Evolutionary conservation across 2,797 vertebrate genomes (phyloP).

Genomic region (Champsocephalus esox): DNA sequence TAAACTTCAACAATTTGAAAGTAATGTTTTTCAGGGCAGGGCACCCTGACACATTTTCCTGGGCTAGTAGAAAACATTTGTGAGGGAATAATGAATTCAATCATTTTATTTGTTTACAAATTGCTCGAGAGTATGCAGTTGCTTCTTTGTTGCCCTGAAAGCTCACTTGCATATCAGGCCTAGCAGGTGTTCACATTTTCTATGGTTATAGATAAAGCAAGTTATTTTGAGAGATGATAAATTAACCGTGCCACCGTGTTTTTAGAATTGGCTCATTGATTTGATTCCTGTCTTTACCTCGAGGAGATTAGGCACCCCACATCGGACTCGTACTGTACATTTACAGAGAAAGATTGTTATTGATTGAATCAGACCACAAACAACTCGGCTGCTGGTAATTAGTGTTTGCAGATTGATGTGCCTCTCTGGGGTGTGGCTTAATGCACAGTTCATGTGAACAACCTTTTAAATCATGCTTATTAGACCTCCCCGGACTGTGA

Average conservation of each 20-base stretch:
- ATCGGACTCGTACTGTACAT: no score
- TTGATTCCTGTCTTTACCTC: no score
- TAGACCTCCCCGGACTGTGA: background rate
- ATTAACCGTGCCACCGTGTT: background rate
- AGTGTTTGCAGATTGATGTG: conserved; percentile 7
- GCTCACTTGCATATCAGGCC: background rate
- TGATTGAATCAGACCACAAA: conserved; percentile 9
- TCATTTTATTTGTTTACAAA: no score
- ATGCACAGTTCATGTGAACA: background rate
- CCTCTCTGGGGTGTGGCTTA: background rate
- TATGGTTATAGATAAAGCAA: background rate
- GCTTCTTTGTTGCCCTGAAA: background rate
- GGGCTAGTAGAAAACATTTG: no score
- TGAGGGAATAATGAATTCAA: no score
- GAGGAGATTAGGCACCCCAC: no score
- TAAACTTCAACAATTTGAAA: background rate
- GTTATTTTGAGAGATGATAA: background rate
- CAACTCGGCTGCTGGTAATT: background rate
- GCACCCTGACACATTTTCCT: background rate
- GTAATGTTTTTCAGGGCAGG: background rate
- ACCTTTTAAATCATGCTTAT: conserved; percentile 5
- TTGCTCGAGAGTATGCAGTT: no score
- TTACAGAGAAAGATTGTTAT: background rate
- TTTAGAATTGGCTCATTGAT: background rate
- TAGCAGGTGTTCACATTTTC: background rate